Evolutionary conservation across 2,113 vertebrate genomes (phyloP), one percentile per base, ranked within the genome.

Genomic region (Lethenteron reissneri): DNA sequence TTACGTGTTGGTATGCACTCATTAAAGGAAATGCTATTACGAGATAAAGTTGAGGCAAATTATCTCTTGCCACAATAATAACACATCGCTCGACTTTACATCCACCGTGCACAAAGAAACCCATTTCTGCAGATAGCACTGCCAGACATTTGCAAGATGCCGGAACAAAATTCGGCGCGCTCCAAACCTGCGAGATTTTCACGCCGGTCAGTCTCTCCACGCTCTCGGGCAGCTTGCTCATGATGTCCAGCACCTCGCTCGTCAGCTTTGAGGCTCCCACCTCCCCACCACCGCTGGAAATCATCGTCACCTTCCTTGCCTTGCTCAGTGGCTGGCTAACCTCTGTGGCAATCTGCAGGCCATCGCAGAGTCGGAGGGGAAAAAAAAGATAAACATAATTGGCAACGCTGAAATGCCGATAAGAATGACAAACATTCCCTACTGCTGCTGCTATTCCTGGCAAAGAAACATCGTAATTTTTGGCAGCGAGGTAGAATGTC

Each of bases 121-220:
- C 41, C 41, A 41, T 41, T 41, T 41, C 41, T 41, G 41, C 41
- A 41, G 41, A 41, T 41, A 41, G 41, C 41, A 41, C 41, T 41
- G 41, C 5, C 41, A 41, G 41, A 41, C 41, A 41, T 41, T 41
- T 5, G 41, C 41, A 41, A 41, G 41, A 41, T 41, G 41, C 41
- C 41, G 41, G 41, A 41, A 41, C 5, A 41, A 41, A 41, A 41
- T 41, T 8, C 57, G 13, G 9, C 19, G 25, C 64, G 8, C 13
- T 7, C 56, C 69, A 3, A 56, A 69, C 88, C 88, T 85, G 87
- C 69, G 83, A 81, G 74, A 94, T 90, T 79, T 77, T 75, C 71
- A 94, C 57, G 12, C 89, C 89, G 0, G 89, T 94, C 72, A 94
- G 86, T 74, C 83, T 85, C 81, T 90, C 87, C 74, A 94, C 78